phyloP scores from a whole-genome alignment of 30 jellyfish, hydroid and myxozoan genomes.

The Cassiopea andromeda region DNA sequence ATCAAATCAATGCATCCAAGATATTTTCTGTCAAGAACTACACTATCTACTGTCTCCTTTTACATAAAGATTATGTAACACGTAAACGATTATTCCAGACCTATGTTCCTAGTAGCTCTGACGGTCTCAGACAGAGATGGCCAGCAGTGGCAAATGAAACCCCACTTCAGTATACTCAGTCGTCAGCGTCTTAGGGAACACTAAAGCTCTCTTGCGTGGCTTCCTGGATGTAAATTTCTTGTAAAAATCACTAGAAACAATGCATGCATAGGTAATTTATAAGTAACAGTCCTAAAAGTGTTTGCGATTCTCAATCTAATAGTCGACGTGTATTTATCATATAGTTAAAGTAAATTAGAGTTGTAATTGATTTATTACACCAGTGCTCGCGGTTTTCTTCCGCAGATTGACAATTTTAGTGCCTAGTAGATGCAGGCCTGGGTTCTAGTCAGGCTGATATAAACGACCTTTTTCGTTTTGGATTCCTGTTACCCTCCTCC shows the following conservation, averaged over 20 bases:
- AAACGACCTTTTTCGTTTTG: background rate
- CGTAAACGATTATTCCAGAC: too few relatives aligned
- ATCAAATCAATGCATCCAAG: too few relatives aligned
- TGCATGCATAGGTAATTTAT: background rate
- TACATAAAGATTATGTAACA: too few relatives aligned
- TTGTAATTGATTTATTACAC: constrained; percentile 49
- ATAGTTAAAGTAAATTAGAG: constrained; percentile 32
- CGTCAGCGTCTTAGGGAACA: background rate
- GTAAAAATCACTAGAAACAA: background rate
- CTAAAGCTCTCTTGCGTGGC: background rate
- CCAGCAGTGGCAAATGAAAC: too few relatives aligned
- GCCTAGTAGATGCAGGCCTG: constrained; percentile 30
- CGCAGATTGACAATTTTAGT: constrained; percentile 38
- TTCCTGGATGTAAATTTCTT: background rate
- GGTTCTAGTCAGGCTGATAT: constrained; percentile 20
- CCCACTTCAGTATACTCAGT: too few relatives aligned
- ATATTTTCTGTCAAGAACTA: too few relatives aligned
- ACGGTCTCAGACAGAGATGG: too few relatives aligned
- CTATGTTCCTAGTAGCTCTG: too few relatives aligned
- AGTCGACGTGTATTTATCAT: constrained; percentile 33
- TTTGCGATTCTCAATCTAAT: constrained; percentile 18
- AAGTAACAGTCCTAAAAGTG: background rate
- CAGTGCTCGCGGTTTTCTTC: constrained; percentile 21
- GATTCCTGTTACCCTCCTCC: background rate
- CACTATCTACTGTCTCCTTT: too few relatives aligned